Conservation (phyloP, 2,797 vertebrate species). For the Hoplostethus atlanticus region DNA sequence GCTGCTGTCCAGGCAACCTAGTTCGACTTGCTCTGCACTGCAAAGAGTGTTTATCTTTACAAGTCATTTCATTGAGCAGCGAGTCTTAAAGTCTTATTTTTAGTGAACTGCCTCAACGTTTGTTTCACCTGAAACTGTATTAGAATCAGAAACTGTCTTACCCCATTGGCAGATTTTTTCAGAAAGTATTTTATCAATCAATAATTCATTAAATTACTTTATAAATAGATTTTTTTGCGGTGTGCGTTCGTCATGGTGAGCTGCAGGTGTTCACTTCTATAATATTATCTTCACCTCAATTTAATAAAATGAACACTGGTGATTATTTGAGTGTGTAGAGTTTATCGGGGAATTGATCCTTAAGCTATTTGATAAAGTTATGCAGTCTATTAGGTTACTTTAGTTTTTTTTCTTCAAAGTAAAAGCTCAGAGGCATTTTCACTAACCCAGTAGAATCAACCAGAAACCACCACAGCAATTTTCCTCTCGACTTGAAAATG, state of each 20-base stretch:
- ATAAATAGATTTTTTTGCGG: conserved; percentile 13
- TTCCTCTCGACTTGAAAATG: background rate
- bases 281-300: conserved; percentile 27
- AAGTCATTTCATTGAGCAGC: background rate
- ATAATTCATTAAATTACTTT: conserved; percentile 41
- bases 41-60: background rate
- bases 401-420: conserved; percentile 19
- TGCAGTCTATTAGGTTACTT: conserved; percentile 16
- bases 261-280: background rate
- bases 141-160: too few species aligned
- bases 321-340: conserved; percentile 10
- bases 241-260: conserved; percentile 16
- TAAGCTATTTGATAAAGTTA: conserved; percentile 27
- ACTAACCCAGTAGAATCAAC: conserved; percentile 5
- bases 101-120: too few species aligned
- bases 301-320: conserved; percentile 28
- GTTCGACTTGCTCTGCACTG: conserved; percentile 16
- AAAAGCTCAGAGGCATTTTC: conserved; percentile 24
- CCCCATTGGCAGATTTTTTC: too few species aligned
- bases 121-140: too few species aligned
- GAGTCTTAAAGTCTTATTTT: background rate
- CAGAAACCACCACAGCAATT: background rate
- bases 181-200: background rate
- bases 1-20: conserved; percentile 19
- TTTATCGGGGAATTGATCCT: conserved; percentile 33